phyloP scores from a whole-genome alignment of 2,113 vertebrate genomes.

The Tinamus guttatus region DNA sequence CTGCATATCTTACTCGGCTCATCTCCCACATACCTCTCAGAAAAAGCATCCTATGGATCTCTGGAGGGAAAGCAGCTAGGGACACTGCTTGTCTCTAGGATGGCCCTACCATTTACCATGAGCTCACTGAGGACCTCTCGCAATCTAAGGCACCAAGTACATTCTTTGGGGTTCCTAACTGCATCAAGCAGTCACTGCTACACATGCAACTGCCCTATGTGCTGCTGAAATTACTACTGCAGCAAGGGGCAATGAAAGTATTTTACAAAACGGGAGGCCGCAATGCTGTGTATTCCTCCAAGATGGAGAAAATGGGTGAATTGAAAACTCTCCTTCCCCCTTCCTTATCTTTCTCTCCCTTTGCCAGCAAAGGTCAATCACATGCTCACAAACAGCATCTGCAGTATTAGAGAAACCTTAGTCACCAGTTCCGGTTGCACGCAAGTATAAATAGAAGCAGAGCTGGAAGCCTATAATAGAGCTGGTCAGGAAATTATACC shows the following conservation, averaged over 20 bases:
- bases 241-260: background rate
- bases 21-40: background rate
- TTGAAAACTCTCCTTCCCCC: constrained; percentile 27
- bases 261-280: background rate
- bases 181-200: background rate
- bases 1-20: background rate
- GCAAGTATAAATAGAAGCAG: constrained; percentile 46
- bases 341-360: constrained; percentile 48
- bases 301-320: background rate
- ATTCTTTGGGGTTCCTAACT: background rate
- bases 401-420: constrained; percentile 61
- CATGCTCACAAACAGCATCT: constrained; percentile 26
- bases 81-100: background rate
- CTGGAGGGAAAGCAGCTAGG: background rate
- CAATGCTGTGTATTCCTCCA: background rate
- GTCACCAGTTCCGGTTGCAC: constrained; percentile 56
- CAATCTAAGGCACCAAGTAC: background rate
- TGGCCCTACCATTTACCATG: background rate
- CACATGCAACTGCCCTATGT: accelerated
- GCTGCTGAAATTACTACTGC: background rate
- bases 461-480: background rate
- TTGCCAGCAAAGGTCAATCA: constrained; percentile 52
- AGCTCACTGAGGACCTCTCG: background rate
- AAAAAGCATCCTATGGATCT: background rate
- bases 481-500: constrained; percentile 57